Evolutionary conservation across 2,797 vertebrate genomes (phyloP).

Genomic region (Eurystomus glaucurus): DNA sequence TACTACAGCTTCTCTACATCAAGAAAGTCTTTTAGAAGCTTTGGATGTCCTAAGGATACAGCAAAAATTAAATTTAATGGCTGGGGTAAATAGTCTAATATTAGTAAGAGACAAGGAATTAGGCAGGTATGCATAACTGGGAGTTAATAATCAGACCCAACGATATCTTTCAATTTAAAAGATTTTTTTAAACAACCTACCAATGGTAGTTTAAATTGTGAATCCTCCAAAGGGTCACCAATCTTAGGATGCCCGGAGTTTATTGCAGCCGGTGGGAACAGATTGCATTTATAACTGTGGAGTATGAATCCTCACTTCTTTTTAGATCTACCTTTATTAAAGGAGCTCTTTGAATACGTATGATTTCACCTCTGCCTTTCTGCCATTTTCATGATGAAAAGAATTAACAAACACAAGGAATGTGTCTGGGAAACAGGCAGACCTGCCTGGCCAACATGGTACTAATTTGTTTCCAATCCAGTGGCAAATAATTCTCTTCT

Average conservation of each 20-base stretch:
- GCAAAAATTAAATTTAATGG: neutral
- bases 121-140: neutral
- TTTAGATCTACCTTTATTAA: slow-evolving; percentile 47
- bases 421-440: slow-evolving; percentile 73
- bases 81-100: neutral
- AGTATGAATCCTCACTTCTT: slow-evolving; percentile 20
- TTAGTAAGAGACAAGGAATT: neutral
- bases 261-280: neutral
- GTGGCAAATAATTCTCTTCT: slow-evolving; percentile 79
- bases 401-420: slow-evolving; percentile 73
- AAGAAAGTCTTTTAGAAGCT: neutral
- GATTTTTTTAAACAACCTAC: neutral
- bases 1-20: neutral
- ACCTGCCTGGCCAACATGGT: slow-evolving; percentile 57
- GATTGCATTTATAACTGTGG: neutral
- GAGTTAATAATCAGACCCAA: neutral
- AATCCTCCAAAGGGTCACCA: neutral
- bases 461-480: slow-evolving; percentile 79
- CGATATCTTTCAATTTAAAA: neutral
- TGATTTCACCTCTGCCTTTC: slow-evolving; percentile 80
- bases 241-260: neutral
- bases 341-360: slow-evolving; percentile 65
- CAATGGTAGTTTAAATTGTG: neutral
- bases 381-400: slow-evolving; percentile 83
- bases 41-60: neutral